phyloP scores from a whole-genome alignment of 1,140 invertebrate genomes.

The Helicoverpa armigera region DNA sequence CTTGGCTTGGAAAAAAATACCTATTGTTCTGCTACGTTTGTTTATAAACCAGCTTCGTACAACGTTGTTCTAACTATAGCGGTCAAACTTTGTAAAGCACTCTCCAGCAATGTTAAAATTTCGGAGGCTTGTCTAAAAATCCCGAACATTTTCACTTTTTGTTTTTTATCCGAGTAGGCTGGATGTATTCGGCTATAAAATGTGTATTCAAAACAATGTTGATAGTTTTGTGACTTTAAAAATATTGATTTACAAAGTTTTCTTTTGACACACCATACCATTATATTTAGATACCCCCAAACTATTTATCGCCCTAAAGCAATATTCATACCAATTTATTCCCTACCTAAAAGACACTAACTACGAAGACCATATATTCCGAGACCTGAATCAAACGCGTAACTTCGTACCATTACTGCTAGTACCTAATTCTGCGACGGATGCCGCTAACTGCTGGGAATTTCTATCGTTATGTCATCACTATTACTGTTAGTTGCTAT shows the following conservation, averaged over 20 bases:
- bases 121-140: not conserved
- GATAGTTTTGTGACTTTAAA: too few species aligned
- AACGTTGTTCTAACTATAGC: not conserved
- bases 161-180: not conserved
- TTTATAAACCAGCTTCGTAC: not conserved
- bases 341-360: not conserved
- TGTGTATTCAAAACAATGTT: too few species aligned
- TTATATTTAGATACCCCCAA: too few species aligned
- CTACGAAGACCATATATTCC: constrained; percentile 4
- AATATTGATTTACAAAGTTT: not conserved
- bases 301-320: too few species aligned
- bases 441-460: constrained; percentile 55
- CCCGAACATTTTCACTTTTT: not conserved
- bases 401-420: constrained; percentile 19
- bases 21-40: not conserved
- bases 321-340: not conserved
- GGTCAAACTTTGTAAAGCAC: constrained; percentile 1
- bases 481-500: constrained; percentile 40
- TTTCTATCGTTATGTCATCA: constrained; percentile 52
- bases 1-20: not conserved
- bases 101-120: not conserved
- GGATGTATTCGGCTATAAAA: too few species aligned
- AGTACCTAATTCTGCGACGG: constrained; percentile 52
- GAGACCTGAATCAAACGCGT: constrained; percentile 24
- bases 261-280: not conserved